These are phyloP conservation scores for Drosophila obscura DNA, from an alignment of 1,140 invertebrate genomes.

Conservation along the genomic window DNA sequence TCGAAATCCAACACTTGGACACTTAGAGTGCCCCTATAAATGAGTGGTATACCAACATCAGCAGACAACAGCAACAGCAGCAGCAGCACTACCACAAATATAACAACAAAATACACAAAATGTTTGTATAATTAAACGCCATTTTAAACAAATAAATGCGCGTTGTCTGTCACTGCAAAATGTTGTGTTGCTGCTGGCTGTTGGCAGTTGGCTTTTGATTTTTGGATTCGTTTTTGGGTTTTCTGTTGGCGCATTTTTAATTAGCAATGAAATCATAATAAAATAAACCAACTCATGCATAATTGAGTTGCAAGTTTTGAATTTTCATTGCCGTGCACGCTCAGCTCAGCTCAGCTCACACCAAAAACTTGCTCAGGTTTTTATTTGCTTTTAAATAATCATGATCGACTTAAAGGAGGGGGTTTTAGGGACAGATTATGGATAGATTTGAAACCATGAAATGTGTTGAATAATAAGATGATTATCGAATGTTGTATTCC, in stretches of 20 bases:
- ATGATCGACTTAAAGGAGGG: too few species aligned
- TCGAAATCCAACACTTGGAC: slow-evolving; percentile 33
- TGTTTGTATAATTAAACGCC: slow-evolving; percentile 79
- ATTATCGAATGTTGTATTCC: too few species aligned
- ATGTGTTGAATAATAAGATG: too few species aligned
- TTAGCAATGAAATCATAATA: slow-evolving; percentile 75
- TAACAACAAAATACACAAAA: slow-evolving; percentile 35
- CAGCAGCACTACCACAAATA: slow-evolving; percentile 24
- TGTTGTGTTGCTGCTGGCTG: slow-evolving; percentile 22
- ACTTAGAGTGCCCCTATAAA: slow-evolving; percentile 1
- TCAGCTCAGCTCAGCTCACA: slow-evolving; percentile 9
- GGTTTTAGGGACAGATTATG: too few species aligned
- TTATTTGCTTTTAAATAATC: neutral
- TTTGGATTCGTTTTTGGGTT: slow-evolving; percentile 31
- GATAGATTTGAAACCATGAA: too few species aligned
- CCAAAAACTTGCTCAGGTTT: slow-evolving; percentile 37
- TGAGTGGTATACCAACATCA: slow-evolving; percentile 2
- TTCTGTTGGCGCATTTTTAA: slow-evolving; percentile 72
- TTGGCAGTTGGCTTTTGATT: slow-evolving; percentile 27
- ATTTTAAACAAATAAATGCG: slow-evolving; percentile 76
- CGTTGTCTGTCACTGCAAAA: slow-evolving; percentile 38
- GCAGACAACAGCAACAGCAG: slow-evolving; percentile 14
- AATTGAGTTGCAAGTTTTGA: slow-evolving; percentile 64
- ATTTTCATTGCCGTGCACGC: slow-evolving; percentile 54
- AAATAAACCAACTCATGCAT: slow-evolving; percentile 65